phyloP scores from a whole-genome alignment of 2,888 invertebrate species.

The Mesorhabditis sp. region DNA sequence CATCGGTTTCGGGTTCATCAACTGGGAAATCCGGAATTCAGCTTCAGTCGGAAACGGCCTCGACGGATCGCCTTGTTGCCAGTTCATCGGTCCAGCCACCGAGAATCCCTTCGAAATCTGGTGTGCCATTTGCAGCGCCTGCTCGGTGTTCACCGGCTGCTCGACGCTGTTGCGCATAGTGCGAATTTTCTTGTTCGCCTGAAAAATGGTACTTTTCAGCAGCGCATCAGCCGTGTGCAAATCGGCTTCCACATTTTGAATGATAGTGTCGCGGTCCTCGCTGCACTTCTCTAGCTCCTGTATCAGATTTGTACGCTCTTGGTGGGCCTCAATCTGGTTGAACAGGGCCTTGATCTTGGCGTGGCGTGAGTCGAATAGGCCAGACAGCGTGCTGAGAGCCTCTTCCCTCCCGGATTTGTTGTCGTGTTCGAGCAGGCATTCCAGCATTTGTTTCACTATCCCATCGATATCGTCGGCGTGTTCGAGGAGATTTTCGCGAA shows the following conservation, averaged over 20 bases:
- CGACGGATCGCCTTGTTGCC: conserved; percentile 50
- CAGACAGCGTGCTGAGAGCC: background rate
- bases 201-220: conserved; percentile 30
- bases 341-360: background rate
- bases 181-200: conserved; percentile 45
- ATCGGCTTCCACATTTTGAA: conserved; percentile 31
- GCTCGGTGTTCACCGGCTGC: conserved; percentile 44
- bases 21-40: conserved; percentile 38
- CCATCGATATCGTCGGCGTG: background rate
- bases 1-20: conserved; percentile 20
- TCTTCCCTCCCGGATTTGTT: background rate
- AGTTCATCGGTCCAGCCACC: conserved; percentile 44
- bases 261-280: conserved; percentile 31
- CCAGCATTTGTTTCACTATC: background rate
- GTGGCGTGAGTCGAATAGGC: background rate
- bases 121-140: conserved; percentile 46
- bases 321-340: conserved; percentile 11
- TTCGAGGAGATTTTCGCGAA: background rate
- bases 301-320: conserved; percentile 41
- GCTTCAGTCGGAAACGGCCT: conserved; percentile 54
- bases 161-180: conserved; percentile 33
- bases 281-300: conserved; percentile 31
- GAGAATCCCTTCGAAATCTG: conserved; percentile 48
- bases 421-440: background rate
- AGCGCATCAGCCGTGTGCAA: conserved; percentile 38